A percentile compares a stretch with the other conserved stretches of the same genome.
phyloP scores from a whole-genome alignment of 2,113 vertebrate species.

The cat (Felis catus) region F.catus_Fca126_mat1.0 CM031415.1:150798001-150798500 shows the following conservation, averaged over 20 bases:
- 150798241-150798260: neutral
- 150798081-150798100: neutral
- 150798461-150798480: neutral
- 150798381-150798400: neutral
- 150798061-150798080: neutral
- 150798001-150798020: slow-evolving; percentile 9
- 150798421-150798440: neutral
- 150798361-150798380: accelerated
- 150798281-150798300: neutral
- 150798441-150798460: neutral
- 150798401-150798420: neutral
- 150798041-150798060: neutral
- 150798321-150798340: neutral
- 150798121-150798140: neutral
- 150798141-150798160: neutral
- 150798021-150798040: neutral
- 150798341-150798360: neutral
- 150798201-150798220: neutral
- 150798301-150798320: neutral
- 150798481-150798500: neutral
- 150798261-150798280: neutral
- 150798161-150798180: neutral
- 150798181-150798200: neutral
- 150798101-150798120: neutral
- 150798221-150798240: neutral